Evolutionary conservation across 2,113 vertebrate species (phyloP), one percentile per base, ranked within the genome.

Genomic region (Martes martes): DNA sequence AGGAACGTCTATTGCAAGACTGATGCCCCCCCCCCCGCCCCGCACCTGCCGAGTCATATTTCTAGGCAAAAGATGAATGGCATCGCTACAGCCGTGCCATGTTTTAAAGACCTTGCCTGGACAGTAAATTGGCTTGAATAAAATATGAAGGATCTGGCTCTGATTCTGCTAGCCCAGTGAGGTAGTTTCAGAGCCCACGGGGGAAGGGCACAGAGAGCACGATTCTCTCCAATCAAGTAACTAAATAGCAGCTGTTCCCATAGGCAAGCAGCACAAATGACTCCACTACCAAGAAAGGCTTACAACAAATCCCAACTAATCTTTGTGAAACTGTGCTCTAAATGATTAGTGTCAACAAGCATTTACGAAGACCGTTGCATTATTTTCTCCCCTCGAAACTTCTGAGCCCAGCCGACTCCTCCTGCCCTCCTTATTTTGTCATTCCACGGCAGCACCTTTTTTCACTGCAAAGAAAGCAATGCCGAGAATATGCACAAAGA

Each of bases 191-290:
- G 79, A 93, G 50, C 73, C 78, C 50, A 73, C 3, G 19, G 67
- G 50, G 36, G 85, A 80, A 90, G 94, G 95, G 65, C 86, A 95
- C 80, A 86, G 76, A 78, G 67, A 89, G 74, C 76, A 39, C 71
- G 78, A 94, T 80, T 95, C 91, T 96, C 71, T 93, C 87, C 96
- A 97, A 79, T 92, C 92, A 67, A 95, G 87, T 86, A 91, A 91
- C 74, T 97, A 96, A 96, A 97, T 85, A 97, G 96, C 97, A 97
- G 95, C 95, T 95, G 94, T 95, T 98, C 96, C 97, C 96, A 84
- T 6, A 96, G 95, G 96, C 92, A 88, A 79, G 90, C 11, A 42
- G 33, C 67, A 95, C 90, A 97, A 97, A 98, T 94, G 95, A 89
- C 52, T 97, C 87, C 50, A 94, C 94, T 80, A 36, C 92, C 31